Evolutionary conservation across 2,113 vertebrate species (phyloP).

Genomic region (Rhegmatorhina hoffmannsi): DNA sequence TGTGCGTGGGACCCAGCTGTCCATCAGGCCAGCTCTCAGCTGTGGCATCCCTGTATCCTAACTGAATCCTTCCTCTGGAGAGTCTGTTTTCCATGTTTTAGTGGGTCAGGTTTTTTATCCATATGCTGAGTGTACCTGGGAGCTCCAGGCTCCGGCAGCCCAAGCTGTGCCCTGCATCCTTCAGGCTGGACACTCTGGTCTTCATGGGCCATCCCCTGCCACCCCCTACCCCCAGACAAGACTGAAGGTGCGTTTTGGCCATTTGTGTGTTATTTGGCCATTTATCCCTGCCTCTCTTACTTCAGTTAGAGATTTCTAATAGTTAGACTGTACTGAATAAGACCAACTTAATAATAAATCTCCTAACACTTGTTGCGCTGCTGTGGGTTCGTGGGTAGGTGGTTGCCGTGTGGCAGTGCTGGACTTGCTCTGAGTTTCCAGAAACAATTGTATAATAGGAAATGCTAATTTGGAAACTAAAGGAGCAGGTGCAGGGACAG

Average conservation of each 20-base stretch:
- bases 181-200: fast-evolving
- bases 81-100: fast-evolving
- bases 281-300: neutral
- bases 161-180: neutral
- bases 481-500: neutral
- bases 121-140: fast-evolving
- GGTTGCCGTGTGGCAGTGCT: neutral
- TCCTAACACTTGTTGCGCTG: neutral
- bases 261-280: neutral
- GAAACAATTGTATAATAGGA: neutral
- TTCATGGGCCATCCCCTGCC: neutral
- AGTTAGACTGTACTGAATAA: neutral
- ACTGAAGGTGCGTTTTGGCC: neutral
- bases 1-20: neutral
- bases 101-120: neutral
- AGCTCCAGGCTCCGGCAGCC: neutral
- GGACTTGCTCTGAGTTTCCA: neutral
- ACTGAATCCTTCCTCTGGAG: neutral
- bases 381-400: neutral
- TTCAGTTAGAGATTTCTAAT: neutral
- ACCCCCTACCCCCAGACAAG: fast-evolving
- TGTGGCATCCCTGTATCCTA: neutral
- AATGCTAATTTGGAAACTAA: neutral
- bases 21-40: neutral
- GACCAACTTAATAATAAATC: neutral